Base-by-base conservation (phyloP, 2,797 vertebrate species). In the Helicolenus hilgendorfi region DNA sequence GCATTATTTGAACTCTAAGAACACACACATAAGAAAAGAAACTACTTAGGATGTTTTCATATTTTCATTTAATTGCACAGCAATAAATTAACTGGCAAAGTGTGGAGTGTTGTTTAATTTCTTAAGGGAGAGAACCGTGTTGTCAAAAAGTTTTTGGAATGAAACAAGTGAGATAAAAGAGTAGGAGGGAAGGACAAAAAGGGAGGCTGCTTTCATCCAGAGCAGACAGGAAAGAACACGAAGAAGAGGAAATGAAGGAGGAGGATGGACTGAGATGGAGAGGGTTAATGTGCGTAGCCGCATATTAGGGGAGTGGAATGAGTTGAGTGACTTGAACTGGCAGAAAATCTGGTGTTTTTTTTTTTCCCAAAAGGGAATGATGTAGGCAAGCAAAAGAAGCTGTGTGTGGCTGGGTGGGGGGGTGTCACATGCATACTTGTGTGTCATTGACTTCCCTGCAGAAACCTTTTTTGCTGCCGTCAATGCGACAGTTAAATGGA, bases 401-500 rank as follows among this genome's bases (percentile, higher is more conserved):
- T 60, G 79, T 31, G 38, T 68, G 20, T 62, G 35, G 55, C 74
- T 27, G 49, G 49, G 20, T 55, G 49, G 49, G 20, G 45, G 49
- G 49, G 49, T 55, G 20, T 55, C 49, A 85, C 88, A 60, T 73
- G 71, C 72, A 77, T 77, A 73, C 53, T 65, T 73, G 36, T 64
- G 60, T 84, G 86, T 72, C 81, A 60, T 58, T 60, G 75, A 92
- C 86, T 87, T 91, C 75, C 24, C 89, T 53, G 65, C 89, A 84
- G 89, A 91, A 88, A 89, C 63, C 80, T 67, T 88, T 90, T 86
- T 63, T 79, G 65, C 70, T 20, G 75, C 88, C 79, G 83, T 95
- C 90, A 94, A 36, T 67, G 69, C 74, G 79, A 90, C 92, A 89
- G 81, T 85, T 93, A 86, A 94, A 94, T 94, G 89, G 87, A 92